Evolutionary conservation across 2,113 vertebrate species (phyloP).

Genomic region (Hucho hucho): DNA sequence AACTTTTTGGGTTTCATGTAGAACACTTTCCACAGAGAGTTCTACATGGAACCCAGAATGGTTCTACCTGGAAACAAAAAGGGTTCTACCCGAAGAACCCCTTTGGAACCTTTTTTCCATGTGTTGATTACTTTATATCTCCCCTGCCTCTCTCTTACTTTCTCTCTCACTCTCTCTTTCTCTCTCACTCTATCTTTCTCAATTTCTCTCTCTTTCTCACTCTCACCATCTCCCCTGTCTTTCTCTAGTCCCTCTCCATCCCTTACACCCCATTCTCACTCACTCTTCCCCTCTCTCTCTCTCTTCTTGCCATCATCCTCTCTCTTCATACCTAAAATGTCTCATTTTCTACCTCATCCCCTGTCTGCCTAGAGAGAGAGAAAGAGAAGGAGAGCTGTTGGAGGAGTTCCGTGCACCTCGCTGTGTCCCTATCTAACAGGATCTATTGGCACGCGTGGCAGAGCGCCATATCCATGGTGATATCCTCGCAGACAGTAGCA

Average conservation of each 20-base stretch:
- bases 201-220: constrained; percentile 30
- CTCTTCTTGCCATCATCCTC: neutral
- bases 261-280: neutral
- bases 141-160: neutral
- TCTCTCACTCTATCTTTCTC: constrained; percentile 20
- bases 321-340: constrained; percentile 1
- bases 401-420: constrained; percentile 57
- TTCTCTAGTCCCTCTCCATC: constrained; percentile 1
- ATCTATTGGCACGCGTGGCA: constrained; percentile 78
- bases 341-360: constrained; percentile 12
- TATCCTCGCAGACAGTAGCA: constrained; percentile 65
- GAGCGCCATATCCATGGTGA: constrained; percentile 81
- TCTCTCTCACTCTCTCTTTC: constrained; percentile 11
- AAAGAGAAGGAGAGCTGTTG: constrained; percentile 36
- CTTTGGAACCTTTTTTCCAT: too few relatives aligned
- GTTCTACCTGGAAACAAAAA: too few relatives aligned
- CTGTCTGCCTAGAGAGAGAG: constrained; percentile 13
- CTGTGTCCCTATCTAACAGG: constrained; percentile 72
- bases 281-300: neutral
- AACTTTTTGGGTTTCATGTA: too few relatives aligned
- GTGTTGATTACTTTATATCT: too few relatives aligned
- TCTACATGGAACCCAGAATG: too few relatives aligned
- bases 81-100: too few relatives aligned
- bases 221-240: constrained; percentile 10
- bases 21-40: too few relatives aligned